Evolutionary conservation across 2,888 invertebrate genomes (phyloP).

Genomic region (Axea sp.): DNA sequence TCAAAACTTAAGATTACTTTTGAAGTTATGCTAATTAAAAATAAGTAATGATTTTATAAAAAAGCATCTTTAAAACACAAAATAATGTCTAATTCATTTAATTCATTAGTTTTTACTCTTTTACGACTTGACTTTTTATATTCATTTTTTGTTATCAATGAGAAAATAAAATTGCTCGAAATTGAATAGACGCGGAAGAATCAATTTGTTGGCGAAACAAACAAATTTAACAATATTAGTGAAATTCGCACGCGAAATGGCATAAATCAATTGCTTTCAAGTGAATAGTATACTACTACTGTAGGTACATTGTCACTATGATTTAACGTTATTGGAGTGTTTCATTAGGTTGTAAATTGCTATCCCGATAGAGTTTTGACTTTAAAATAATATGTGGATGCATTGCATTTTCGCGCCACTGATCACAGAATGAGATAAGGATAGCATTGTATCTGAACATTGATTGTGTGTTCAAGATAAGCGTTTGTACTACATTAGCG

Average conservation of each 20-base stretch:
- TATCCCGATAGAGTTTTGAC: constrained; percentile 36
- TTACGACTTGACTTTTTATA: no score
- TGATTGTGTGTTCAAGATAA: constrained; percentile 37
- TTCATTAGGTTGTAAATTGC: constrained; percentile 57
- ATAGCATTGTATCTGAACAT: constrained; percentile 11
- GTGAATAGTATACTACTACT: constrained; percentile 36
- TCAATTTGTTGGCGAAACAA: background rate
- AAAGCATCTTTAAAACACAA: no score
- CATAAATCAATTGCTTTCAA: constrained; percentile 42
- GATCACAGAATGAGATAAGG: constrained; percentile 42
- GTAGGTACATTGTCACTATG: constrained; percentile 32
- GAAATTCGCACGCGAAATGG: constrained; percentile 22
- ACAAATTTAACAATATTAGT: constrained; percentile 27
- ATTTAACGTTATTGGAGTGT: constrained; percentile 56
- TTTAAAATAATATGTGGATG: constrained; percentile 50
- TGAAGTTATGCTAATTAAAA: no score
- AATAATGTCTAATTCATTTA: no score
- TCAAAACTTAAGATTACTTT: no score
- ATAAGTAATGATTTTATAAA: no score
- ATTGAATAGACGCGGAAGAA: no score
- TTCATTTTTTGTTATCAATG: no score
- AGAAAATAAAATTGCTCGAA: no score
- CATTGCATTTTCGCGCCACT: constrained; percentile 40
- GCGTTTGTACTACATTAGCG: constrained; percentile 16
- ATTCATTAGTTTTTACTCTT: no score